phyloP scores from a whole-genome alignment of 2,113 vertebrate genomes.

The Phycodurus eques region DNA sequence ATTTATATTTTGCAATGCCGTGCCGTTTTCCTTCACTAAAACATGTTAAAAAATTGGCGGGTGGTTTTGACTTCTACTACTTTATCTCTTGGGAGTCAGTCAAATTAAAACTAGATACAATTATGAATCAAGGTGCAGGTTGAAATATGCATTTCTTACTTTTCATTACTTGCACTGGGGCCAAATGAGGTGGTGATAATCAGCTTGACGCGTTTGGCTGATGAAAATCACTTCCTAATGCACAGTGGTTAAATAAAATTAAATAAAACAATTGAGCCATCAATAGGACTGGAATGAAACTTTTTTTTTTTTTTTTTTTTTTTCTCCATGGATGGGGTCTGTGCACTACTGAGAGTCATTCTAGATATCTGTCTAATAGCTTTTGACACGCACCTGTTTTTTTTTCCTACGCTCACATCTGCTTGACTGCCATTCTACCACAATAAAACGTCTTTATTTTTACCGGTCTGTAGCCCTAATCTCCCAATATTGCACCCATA shows the following conservation, averaged over 20 bases:
- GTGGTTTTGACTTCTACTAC: too few species aligned
- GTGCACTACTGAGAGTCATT: background rate
- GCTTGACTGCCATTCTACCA: background rate
- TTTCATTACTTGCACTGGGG: background rate
- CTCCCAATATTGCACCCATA: conserved; percentile 1
- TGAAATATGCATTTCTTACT: too few species aligned
- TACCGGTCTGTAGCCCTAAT: background rate
- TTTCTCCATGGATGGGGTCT: background rate
- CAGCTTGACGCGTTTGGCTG: too few species aligned
- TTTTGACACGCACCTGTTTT: background rate
- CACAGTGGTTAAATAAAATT: background rate
- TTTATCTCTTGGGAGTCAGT: too few species aligned
- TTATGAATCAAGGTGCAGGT: too few species aligned
- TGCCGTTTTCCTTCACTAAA: too few species aligned
- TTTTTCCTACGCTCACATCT: conserved; percentile 1
- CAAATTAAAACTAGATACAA: too few species aligned
- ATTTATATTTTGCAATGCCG: background rate
- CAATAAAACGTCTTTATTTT: conserved; percentile 4
- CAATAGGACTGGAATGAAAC: background rate
- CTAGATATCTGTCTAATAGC: background rate
- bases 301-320: background rate
- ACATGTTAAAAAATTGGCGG: too few species aligned
- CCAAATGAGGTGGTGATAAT: background rate
- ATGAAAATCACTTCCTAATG: too few species aligned
- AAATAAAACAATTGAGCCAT: background rate